A percentile compares a stretch with the other conserved stretches of the same genome.
Conservation (phyloP, 2,888 invertebrate species). For the Dryobotodes eremita region DNA sequence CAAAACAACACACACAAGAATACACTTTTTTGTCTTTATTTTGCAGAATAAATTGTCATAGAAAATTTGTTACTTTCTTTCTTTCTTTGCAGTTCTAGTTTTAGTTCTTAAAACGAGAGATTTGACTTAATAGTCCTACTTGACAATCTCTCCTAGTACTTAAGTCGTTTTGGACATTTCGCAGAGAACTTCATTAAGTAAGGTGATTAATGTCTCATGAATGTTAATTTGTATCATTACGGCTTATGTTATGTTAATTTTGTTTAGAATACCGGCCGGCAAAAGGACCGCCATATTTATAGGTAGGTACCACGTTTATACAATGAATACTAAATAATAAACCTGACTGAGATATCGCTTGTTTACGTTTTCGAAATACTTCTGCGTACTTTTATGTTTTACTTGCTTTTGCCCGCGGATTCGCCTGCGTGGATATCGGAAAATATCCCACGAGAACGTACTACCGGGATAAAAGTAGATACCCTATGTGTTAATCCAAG, state of each 20-base stretch:
- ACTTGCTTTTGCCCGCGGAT: too few species aligned
- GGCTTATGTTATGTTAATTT: conserved; percentile 55
- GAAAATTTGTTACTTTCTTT: too few species aligned
- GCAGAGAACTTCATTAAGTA: conserved; percentile 30
- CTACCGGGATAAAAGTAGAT: too few species aligned
- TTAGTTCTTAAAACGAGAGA: neutral
- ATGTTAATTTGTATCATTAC: conserved; percentile 50
- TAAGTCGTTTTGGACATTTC: neutral
- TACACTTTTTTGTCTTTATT: neutral
- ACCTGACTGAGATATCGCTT: conserved; percentile 15
- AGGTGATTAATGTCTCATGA: conserved; percentile 59
- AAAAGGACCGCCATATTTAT: conserved; percentile 50
- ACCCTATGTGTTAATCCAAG: too few species aligned
- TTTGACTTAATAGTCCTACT: neutral
- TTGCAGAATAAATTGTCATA: neutral
- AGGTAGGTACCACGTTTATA: conserved; percentile 13
- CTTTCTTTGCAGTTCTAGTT: neutral
- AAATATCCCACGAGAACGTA: too few species aligned
- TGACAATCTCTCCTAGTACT: neutral
- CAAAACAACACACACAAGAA: neutral
- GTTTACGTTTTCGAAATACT: conserved; percentile 11
- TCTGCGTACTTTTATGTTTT: conserved; percentile 7
- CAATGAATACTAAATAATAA: conserved; percentile 48
- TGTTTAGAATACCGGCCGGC: conserved; percentile 32
- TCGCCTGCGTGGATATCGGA: too few species aligned